These are phyloP conservation scores for Melanotaenia duboulayi DNA, from an alignment of 2,113 vertebrate genomes.

Conservation along the genomic window DNA sequence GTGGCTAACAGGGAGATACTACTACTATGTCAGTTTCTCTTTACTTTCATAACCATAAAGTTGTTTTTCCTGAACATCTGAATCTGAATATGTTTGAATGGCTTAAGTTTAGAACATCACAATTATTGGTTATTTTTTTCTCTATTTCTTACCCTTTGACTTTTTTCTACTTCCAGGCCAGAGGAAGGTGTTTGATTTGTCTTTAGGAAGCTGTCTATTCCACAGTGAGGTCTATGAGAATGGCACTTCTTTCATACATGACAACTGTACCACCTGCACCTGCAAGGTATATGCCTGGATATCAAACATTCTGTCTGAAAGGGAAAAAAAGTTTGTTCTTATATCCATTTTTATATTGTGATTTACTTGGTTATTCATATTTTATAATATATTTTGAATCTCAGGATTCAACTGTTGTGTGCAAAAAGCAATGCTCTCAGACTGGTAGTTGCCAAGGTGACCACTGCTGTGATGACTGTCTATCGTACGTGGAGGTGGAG, in stretches of 20 bases:
- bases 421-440: constrained; percentile 87
- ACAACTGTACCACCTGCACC: constrained; percentile 92
- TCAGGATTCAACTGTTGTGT: constrained; percentile 94
- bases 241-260: constrained; percentile 87
- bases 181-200: constrained; percentile 97
- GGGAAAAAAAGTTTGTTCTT: not conserved
- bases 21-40: not conserved
- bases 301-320: not conserved
- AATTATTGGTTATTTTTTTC: not conserved
- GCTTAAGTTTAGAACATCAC: too few species aligned
- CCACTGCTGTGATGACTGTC: constrained; percentile 90
- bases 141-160: not conserved
- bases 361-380: not conserved
- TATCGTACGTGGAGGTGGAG: constrained; percentile 86
- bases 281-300: constrained; percentile 84
- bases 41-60: too few species aligned
- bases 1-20: too few species aligned
- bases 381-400: not conserved
- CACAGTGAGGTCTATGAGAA: constrained; percentile 96
- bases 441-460: constrained; percentile 82
- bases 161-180: constrained; percentile 84
- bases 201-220: constrained; percentile 94
- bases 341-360: not conserved
- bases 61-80: too few species aligned
- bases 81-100: too few species aligned